Conservation (phyloP, 2,113 vertebrate genomes). For the Chlorodrepanis virens region DNA sequence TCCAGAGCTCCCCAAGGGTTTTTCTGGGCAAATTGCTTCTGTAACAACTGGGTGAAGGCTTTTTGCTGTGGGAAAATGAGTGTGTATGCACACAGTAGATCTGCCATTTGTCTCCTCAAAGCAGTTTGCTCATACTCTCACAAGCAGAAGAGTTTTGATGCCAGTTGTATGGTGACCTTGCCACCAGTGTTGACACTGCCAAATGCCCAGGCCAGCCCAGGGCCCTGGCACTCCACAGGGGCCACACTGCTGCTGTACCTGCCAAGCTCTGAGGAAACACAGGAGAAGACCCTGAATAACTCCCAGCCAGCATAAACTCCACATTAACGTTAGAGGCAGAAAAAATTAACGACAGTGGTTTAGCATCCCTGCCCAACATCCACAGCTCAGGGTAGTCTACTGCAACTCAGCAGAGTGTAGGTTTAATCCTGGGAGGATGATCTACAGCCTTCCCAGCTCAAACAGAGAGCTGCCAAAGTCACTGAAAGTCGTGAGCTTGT, state of each 20-base stretch:
- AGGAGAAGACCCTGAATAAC: neutral
- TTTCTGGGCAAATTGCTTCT: neutral
- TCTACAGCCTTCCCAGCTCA: neutral
- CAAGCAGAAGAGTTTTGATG: neutral
- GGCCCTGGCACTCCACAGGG: fast-evolving
- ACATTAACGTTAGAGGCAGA: neutral
- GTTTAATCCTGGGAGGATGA: neutral
- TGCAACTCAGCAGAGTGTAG: neutral
- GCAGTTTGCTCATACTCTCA: neutral
- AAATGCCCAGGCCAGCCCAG: neutral
- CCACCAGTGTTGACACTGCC: neutral
- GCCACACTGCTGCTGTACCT: neutral
- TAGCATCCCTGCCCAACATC: neutral
- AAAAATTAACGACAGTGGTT: neutral
- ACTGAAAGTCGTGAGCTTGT: neutral
- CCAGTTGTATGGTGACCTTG: neutral
- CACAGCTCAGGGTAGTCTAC: neutral
- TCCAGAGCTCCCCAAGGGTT: neutral
- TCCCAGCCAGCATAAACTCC: neutral
- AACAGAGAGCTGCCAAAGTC: neutral
- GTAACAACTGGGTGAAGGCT: neutral
- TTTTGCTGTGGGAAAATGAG: neutral
- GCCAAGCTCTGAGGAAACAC: neutral
- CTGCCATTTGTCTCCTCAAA: neutral
- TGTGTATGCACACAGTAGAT: neutral